These are phyloP conservation scores for Rhabdornis inornatus DNA, from an alignment of 2,113 vertebrate species.

Conservation along the genomic window DNA sequence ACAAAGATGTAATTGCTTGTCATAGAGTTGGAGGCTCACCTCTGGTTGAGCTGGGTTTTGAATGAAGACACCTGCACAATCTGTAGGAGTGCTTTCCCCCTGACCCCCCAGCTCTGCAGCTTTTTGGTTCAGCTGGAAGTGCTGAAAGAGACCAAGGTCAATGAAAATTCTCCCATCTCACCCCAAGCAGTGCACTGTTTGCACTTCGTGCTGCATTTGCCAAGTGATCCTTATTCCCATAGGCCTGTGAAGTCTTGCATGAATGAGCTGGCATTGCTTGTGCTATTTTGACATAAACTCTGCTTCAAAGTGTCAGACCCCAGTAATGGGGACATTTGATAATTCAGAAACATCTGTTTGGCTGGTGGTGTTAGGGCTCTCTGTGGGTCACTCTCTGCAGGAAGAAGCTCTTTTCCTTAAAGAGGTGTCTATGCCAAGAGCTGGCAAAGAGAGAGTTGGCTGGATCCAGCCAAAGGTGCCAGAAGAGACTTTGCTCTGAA, in stretches of 20 bases:
- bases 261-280: not conserved
- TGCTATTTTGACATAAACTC: not conserved
- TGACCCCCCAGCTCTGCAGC: not conserved
- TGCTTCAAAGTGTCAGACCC: not conserved
- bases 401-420: not conserved
- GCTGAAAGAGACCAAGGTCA: not conserved
- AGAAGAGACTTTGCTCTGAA: not conserved
- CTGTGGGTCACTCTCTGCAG: not conserved
- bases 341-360: not conserved
- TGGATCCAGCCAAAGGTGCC: not conserved
- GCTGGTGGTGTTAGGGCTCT: not conserved
- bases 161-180: not conserved
- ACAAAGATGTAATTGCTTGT: not conserved
- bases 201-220: not conserved
- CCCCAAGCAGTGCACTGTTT: not conserved
- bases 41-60: not conserved
- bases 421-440: not conserved
- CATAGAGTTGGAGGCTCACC: not conserved
- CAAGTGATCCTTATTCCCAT: not conserved
- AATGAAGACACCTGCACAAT: not conserved
- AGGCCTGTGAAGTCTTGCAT: not conserved
- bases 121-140: not conserved
- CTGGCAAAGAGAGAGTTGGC: not conserved
- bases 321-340: not conserved
- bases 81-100: not conserved